Conservation (phyloP, 2,113 vertebrate genomes). For the Hyla sarda region DNA sequence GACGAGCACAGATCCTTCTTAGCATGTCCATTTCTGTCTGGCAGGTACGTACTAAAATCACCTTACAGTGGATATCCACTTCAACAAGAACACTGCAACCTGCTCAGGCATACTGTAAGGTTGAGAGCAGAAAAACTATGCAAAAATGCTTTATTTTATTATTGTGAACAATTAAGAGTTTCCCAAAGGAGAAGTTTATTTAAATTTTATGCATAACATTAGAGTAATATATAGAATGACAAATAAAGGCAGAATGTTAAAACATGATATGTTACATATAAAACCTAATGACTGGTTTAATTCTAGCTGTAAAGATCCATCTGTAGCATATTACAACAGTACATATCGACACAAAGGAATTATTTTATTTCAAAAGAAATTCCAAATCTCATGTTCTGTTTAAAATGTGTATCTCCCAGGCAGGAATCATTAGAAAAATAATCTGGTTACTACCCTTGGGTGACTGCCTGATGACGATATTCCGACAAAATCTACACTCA, state of each 20-base stretch:
- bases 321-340: background rate
- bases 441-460: constrained; percentile 20
- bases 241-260: background rate
- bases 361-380: background rate
- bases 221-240: background rate
- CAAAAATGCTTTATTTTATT: background rate
- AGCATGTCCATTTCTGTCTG: no score
- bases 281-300: background rate
- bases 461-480: constrained; percentile 32
- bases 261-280: background rate
- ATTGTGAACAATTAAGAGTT: background rate
- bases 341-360: background rate
- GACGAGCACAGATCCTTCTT: no score
- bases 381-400: background rate
- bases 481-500: background rate
- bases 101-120: no score
- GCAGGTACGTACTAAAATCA: no score
- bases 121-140: background rate
- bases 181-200: background rate
- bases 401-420: background rate
- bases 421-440: constrained; percentile 12
- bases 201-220: background rate
- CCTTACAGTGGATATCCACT: no score
- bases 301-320: background rate
- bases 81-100: no score